Base-by-base conservation (phyloP, 2,888 invertebrate species). In the Antheraea assamensis region DNA sequence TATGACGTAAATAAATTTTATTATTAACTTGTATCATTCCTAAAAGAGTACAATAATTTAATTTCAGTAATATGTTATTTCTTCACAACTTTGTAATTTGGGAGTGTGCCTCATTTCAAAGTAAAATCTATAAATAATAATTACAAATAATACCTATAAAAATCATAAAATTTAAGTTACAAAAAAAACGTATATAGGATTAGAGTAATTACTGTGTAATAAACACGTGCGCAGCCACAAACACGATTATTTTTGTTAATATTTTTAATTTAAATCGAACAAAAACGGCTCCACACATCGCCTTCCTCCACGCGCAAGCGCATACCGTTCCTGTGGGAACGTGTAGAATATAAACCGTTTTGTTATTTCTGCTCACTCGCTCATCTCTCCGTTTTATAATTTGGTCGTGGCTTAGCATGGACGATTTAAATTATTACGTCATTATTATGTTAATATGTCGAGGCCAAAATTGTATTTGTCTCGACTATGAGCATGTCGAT, bases 311-410 rank as follows among this genome's bases (percentile, higher is more conserved):
- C 74, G 42, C 66, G 52, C 72, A 52, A 71, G 72, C 78, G 81
- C 81, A 79, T 79, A 92, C 92, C 92, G 92, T 94, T 94, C 94
- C 94, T 94, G 93, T 94, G 94, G 93, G 94, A 94, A 94, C 93
- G 90, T 85, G 85, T 91, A 86, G 87, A 91, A 93, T 93, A 91
- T 93, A 93, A 94, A 94, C 93, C 89, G 92, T 93, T 93, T 92
- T 88, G 92, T 92, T 93, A 92, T 93, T 92, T 94, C 92, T 93
- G 93, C 93, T 92, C 90, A 91, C 89, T 91, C 89, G 87, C 91
- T 94, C 93, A 93, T 93, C 94, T 92, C 91, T 35, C 61, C 94
- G 91, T 94, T 93, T 93, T 94, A 92, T 94, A 93, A 93, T 94
- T 94, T 92, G 91, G 89, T 85, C 80, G 85, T 81, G 85, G 85